Evolutionary conservation across 2,888 invertebrate genomes (phyloP).

Genomic region (Andrena chrysosceles): DNA sequence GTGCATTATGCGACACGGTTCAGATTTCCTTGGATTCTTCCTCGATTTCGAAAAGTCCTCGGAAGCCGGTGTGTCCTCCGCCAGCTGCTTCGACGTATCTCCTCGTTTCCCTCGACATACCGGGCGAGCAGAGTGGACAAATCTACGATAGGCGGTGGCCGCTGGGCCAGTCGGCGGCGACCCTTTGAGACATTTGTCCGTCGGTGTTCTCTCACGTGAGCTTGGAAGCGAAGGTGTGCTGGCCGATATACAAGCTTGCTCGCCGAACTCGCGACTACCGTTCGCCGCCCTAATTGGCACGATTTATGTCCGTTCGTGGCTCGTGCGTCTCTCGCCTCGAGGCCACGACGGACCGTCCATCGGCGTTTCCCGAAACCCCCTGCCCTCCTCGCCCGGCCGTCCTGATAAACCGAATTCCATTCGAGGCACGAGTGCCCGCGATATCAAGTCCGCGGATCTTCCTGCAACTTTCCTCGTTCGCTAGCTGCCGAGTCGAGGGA

Average conservation of each 20-base stretch:
- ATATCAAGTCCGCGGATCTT: no score
- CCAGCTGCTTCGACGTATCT: constrained; percentile 8
- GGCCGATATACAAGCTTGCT: constrained; percentile 60
- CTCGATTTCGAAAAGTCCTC: no score
- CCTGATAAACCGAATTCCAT: constrained; percentile 19
- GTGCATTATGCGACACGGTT: no score
- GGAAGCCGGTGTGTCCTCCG: no score
- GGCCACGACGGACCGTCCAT: constrained; percentile 27
- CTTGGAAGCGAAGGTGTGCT: constrained; percentile 48
- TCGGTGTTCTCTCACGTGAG: constrained; percentile 61
- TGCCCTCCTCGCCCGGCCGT: neutral
- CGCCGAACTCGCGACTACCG: constrained; percentile 75
- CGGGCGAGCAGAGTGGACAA: constrained; percentile 39
- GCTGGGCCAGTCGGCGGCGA: constrained; percentile 24
- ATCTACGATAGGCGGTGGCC: constrained; percentile 48
- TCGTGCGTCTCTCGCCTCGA: constrained; percentile 61
- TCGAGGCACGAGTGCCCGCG: neutral
- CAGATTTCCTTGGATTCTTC: no score
- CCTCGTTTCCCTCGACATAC: constrained; percentile 25
- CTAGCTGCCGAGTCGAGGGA: no score
- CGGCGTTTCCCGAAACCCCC: constrained; percentile 47
- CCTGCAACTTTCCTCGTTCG: no score
- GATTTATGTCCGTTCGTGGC: constrained; percentile 75
- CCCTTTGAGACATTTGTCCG: constrained; percentile 71
- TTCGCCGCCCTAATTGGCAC: constrained; percentile 79